Percentiles rank a stretch among this genome's conserved stretches.
Conservation (phyloP, 2,888 invertebrate species). For the Globia sparganii region DNA sequence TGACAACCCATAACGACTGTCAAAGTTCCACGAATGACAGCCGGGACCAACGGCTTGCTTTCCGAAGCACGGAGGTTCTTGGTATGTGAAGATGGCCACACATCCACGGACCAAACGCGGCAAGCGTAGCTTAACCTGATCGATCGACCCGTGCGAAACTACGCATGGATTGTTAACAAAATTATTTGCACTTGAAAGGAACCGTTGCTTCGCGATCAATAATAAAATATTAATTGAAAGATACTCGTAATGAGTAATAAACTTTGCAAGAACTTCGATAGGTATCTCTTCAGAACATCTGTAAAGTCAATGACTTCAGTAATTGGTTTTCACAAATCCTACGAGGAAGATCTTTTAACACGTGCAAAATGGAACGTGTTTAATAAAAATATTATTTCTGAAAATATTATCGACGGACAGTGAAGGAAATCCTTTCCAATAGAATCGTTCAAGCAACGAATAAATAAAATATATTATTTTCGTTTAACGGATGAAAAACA, state of each 20-base stretch:
- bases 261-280: neutral
- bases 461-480: conserved; percentile 69
- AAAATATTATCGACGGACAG: conserved; percentile 34
- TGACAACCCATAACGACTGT: no score
- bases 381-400: conserved; percentile 25
- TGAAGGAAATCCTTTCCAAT: conserved; percentile 54
- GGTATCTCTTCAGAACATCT: neutral
- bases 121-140: no score
- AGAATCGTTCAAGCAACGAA: conserved; percentile 61
- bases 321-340: neutral
- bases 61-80: no score
- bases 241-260: neutral
- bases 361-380: conserved; percentile 26
- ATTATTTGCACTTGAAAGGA: neutral
- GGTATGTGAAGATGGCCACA: no score
- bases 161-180: neutral
- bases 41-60: no score
- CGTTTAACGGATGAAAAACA: conserved; percentile 71
- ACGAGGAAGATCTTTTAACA: neutral
- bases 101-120: no score
- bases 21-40: no score
- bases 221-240: neutral
- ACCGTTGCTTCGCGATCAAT: neutral
- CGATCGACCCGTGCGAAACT: no score
- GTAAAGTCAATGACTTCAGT: neutral